Conservation (phyloP, 2,113 vertebrate species). For the Scophthalmus maximus region DNA sequence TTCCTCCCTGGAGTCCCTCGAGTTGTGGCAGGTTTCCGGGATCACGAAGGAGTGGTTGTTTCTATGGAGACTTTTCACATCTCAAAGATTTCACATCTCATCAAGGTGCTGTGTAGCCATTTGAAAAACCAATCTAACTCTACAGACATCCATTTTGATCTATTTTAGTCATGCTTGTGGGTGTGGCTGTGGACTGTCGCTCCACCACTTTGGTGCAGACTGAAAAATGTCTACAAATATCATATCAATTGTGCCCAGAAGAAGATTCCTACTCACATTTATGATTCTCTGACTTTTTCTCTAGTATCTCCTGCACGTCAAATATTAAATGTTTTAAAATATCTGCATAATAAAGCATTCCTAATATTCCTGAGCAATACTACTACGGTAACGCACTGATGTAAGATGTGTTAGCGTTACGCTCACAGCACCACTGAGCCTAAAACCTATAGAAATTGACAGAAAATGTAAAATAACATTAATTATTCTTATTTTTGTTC, state of each 20-base stretch:
- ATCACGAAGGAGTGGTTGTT: constrained; percentile 85
- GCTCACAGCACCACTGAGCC: too few relatives aligned
- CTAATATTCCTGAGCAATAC: too few relatives aligned
- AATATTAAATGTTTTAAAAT: too few relatives aligned
- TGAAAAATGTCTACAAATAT: background rate
- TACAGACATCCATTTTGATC: background rate
- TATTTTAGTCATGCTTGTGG: background rate
- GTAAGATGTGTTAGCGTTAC: too few relatives aligned
- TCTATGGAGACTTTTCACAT: constrained; percentile 86
- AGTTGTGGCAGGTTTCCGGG: constrained; percentile 89
- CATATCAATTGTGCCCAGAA: background rate
- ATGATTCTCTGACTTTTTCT: too few relatives aligned
- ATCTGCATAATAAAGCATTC: too few relatives aligned
- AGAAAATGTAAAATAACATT: background rate
- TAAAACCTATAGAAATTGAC: background rate
- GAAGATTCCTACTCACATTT: too few relatives aligned
- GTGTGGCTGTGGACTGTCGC: too few relatives aligned
- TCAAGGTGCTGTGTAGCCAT: constrained; percentile 79
- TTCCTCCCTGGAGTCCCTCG: constrained; percentile 90
- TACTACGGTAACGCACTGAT: too few relatives aligned
- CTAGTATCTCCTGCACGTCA: too few relatives aligned
- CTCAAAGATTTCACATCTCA: constrained; percentile 88
- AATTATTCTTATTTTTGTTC: background rate
- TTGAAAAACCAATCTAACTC: background rate
- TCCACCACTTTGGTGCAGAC: too few relatives aligned